Base-by-base conservation (phyloP, 1,140 invertebrate species). In the Sipha flava region DNA sequence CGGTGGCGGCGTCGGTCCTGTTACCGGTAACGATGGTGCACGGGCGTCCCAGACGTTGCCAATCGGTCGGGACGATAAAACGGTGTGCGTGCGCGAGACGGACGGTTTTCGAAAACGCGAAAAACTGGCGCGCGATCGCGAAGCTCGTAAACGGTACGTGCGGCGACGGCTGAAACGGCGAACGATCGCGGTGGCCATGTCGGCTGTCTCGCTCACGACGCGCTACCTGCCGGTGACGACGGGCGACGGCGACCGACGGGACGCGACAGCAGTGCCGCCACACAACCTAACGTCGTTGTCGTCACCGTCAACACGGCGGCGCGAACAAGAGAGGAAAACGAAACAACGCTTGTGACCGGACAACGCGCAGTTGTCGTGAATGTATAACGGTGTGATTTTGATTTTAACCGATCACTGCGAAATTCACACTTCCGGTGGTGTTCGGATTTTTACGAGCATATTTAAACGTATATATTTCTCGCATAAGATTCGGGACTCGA, bases 151-250 rank as follows among this genome's bases (percentile, higher is more conserved):
- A 0, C 54, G 64, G 23, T 70, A 7, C 37, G 26, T 21, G 4
- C 47, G 29, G 45, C 26, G 26, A 26, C 40, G 29, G 40, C 10
- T 45, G 10, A 6, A 14, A 26, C 45, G 43, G 3, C 14, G 4
- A 59, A 59, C 57, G 10, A 31, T 10, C 26, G 26, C 10, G 10
- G n/a, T 12, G 40, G 40, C 3, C 40, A 43, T 43, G 57, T n/a
- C n/a, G n/a, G n/a, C n/a, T n/a, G n/a, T n/a, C n/a, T 14, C 29
- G 68, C 70, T 77, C 43, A 47, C 73, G 73, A 77, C 73, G 73
- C 73, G 73, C 73, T 21, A 77, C 73, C 73, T 77, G 73, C 73
- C 73, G 73, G 40, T 59, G 73, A 77, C 49, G 21, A 26, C 34
- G 23, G 12, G 10, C 23, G 21, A 16, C 34, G 49, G 14, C 62